Conservation (phyloP, 2,888 invertebrate genomes). For the Mycalesis mineus region DNA sequence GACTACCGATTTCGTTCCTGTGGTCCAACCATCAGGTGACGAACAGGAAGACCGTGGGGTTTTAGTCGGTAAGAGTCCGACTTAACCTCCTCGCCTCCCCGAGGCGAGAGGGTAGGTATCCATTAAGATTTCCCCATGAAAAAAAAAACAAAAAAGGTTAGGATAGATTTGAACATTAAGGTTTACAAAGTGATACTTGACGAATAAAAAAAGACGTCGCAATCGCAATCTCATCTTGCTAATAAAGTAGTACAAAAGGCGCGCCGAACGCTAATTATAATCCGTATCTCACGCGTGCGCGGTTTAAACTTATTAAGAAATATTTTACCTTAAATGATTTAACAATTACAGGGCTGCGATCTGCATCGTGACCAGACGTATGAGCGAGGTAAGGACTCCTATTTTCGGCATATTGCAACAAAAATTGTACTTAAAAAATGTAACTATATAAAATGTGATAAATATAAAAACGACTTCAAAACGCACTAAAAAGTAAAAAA, state of each 20-base stretch:
- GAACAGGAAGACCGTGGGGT: too few species aligned
- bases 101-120: too few species aligned
- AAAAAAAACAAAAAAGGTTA: too few species aligned
- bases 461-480: too few species aligned
- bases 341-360: constrained; percentile 27
- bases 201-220: neutral
- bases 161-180: too few species aligned
- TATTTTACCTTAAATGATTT: constrained; percentile 29
- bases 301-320: constrained; percentile 25
- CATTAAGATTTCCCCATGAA: too few species aligned
- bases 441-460: too few species aligned
- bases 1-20: too few species aligned
- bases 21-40: too few species aligned
- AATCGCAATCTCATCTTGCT: neutral
- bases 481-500: too few species aligned
- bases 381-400: neutral
- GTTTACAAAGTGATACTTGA: neutral
- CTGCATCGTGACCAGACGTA: constrained; percentile 14
- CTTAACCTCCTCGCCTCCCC: too few species aligned
- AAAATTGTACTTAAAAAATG: neutral
- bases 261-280: constrained; percentile 23
- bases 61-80: too few species aligned
- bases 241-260: constrained; percentile 10
- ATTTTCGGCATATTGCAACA: neutral
- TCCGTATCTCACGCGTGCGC: constrained; percentile 18